These are phyloP conservation scores for Linepithema humile DNA, from an alignment of 1,140 invertebrate species.

Conservation along the genomic window DNA sequence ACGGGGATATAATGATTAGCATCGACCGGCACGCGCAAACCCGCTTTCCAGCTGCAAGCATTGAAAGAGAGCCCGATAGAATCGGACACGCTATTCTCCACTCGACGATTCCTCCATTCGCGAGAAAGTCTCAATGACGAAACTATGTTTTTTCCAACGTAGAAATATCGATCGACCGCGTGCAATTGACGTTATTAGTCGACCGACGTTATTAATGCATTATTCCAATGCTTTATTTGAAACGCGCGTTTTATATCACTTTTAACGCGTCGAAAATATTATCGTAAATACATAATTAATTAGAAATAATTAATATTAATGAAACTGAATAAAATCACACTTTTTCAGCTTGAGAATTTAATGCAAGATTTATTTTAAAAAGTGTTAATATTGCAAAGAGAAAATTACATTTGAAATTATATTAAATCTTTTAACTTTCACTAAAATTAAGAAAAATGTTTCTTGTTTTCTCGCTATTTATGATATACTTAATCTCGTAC, in stretches of 20 bases:
- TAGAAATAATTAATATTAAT: neutral
- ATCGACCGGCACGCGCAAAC: conserved; percentile 11
- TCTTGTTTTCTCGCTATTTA: too few species aligned
- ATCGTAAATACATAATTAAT: neutral
- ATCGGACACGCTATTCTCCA: conserved; percentile 19
- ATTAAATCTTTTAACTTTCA: too few species aligned
- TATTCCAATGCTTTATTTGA: conserved; percentile 1
- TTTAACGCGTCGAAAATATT: neutral
- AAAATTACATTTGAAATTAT: neutral
- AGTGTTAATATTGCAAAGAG: neutral
- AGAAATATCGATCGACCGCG: neutral
- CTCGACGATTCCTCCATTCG: conserved; percentile 13
- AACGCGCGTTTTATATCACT: neutral
- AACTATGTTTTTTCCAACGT: neutral
- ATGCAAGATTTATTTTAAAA: neutral
- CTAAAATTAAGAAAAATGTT: too few species aligned
- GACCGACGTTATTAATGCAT: neutral
- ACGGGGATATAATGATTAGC: conserved; percentile 37
- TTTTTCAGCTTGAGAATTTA: neutral
- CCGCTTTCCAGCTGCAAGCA: neutral
- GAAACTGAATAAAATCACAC: neutral
- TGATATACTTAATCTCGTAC: too few species aligned
- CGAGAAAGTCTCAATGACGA: conserved; percentile 8
- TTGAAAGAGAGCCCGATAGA: conserved; percentile 5
- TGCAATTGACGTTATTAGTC: too few species aligned